phyloP scores from a whole-genome alignment of 2,888 invertebrate species.

The Agriopis marginaria region DNA sequence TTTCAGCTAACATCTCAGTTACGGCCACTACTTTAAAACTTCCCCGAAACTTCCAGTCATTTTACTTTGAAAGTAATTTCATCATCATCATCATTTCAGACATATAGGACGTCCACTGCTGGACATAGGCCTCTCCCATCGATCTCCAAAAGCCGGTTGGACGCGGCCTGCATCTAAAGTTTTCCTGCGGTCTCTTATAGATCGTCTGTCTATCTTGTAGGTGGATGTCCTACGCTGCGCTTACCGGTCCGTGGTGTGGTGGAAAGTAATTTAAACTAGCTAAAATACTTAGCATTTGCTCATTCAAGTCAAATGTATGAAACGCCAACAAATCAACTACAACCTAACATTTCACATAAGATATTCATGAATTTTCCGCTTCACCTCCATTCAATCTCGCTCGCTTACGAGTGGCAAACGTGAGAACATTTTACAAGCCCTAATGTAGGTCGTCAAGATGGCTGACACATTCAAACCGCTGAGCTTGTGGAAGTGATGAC shows the following conservation, averaged over 20 bases:
- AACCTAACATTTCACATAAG: conserved; percentile 15
- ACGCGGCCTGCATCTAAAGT: too few relatives aligned
- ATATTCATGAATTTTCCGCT: conserved; percentile 32
- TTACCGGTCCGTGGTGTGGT: too few relatives aligned
- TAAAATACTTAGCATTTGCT: not conserved
- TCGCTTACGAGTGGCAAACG: conserved; percentile 18
- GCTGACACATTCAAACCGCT: conserved; percentile 33
- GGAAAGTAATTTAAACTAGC: not conserved
- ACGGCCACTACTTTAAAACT: too few relatives aligned
- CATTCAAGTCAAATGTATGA: not conserved
- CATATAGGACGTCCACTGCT: too few relatives aligned
- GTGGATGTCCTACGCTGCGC: too few relatives aligned
- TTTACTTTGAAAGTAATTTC: not conserved
- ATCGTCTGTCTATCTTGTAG: too few relatives aligned
- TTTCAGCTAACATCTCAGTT: too few relatives aligned
- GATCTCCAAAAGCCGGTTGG: too few relatives aligned
- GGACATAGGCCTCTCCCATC: too few relatives aligned
- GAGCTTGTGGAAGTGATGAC: conserved; percentile 22
- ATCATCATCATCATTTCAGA: too few relatives aligned
- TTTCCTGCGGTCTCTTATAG: too few relatives aligned
- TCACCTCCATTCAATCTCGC: conserved; percentile 26
- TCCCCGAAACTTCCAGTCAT: too few relatives aligned
- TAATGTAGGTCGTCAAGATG: conserved; percentile 41
- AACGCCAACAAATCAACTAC: conserved; percentile 18
- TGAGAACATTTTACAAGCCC: conserved; percentile 24